Evolutionary conservation across 2,113 vertebrate species (phyloP), one percentile per base, ranked within the genome.

Genomic region (Isichthys henryi): DNA sequence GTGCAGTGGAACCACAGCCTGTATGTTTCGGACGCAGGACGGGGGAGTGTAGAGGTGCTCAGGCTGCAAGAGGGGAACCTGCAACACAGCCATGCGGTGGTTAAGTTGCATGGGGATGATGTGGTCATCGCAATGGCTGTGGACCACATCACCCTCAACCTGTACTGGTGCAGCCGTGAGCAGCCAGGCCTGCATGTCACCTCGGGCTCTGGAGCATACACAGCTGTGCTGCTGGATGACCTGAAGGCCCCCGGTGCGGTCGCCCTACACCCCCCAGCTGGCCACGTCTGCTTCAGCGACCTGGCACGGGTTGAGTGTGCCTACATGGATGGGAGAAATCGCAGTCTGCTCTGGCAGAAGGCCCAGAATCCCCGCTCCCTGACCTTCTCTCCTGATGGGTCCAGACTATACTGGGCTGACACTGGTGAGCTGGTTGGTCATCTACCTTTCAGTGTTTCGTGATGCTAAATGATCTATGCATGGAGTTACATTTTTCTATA

Each of bases 341-440:
- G 93, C 58, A 95, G 89, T 13, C 90, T 87, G 0, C 88, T 98
- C 53, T 97, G 97, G 97, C 95, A 90, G 77, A 96, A 93, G 83
- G 94, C 95, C 3, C 91, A 92, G 15, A 88, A 92, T 58, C 97
- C 97, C 0, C 84, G 92, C 0, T 97, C 97, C 17, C 90, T 99
- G 4, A 4, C 94, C 13, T 96, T 98, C 31, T 95, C 94, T 0
- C 92, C 88, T 77, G 91, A 94, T 0, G 96, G 97, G 11, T 93
- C 94, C n/a, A 93, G 89, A 5, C 92, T 99, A 27, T 97, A 96
- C 92, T 99, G 98, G 98, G 97, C 96, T 85, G 97, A 99, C 53
- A 91, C 80, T 0, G 93, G 98, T 98, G 93, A 95, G 92, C 17
- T 17, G 52, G 21, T 80, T 80, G 74, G 21, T 49, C 0, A 23